Evolutionary conservation across 2,797 vertebrate species (phyloP).

Genomic region (Tapera naevia): DNA sequence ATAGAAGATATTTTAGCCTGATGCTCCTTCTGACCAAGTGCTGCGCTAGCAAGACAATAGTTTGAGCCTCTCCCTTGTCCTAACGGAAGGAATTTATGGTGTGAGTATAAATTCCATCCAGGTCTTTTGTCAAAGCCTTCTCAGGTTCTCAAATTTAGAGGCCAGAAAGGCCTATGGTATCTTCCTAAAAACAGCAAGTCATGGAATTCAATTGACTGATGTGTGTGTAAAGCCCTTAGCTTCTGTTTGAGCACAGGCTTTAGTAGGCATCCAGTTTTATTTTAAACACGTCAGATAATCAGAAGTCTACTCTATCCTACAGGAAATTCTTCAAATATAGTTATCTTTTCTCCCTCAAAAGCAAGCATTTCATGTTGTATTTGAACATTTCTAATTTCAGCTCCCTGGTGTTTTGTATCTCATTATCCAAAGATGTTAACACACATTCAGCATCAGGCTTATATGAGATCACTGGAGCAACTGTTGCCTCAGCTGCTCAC

Average conservation of each 20-base stretch:
- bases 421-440: slow-evolving; percentile 7
- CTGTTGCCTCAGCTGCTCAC: neutral
- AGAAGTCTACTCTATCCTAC: neutral
- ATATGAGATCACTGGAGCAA: neutral
- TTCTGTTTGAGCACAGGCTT: neutral
- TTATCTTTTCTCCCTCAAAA: neutral
- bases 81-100: neutral
- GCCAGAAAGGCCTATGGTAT: neutral
- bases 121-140: neutral
- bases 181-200: neutral
- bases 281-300: neutral
- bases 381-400: slow-evolving; percentile 24
- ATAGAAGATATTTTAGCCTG: neutral
- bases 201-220: neutral
- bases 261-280: neutral
- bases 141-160: neutral
- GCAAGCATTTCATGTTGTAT: neutral
- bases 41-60: neutral
- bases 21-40: neutral
- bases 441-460: neutral
- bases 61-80: neutral
- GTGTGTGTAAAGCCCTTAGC: neutral
- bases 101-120: neutral
- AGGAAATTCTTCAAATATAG: neutral
- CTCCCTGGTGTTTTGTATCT: neutral